These are phyloP conservation scores for Xestia xanthographa DNA, from an alignment of 2,888 invertebrate species.

Conservation along the genomic window DNA sequence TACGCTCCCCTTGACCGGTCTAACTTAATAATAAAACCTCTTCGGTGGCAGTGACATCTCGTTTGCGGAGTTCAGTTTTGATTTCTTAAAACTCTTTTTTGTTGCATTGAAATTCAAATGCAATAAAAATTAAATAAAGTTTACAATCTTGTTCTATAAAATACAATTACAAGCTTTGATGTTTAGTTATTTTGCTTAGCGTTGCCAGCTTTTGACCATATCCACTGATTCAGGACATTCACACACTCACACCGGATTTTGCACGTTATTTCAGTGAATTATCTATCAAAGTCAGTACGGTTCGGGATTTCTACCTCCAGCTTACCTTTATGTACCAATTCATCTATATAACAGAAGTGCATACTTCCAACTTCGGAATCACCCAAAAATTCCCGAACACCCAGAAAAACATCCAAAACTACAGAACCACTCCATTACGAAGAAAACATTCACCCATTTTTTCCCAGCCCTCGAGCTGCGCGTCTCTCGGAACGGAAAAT, in stretches of 20 bases:
- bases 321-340: not conserved
- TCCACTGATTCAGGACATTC: not conserved
- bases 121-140: not conserved
- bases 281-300: not conserved
- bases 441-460: constrained; percentile 66
- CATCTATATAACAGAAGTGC: not conserved
- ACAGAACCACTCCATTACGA: constrained; percentile 64
- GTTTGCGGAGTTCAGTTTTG: constrained; percentile 77
- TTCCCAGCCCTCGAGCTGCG: constrained; percentile 59
- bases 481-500: constrained; percentile 77
- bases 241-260: not conserved
- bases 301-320: not conserved
- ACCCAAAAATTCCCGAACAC: constrained; percentile 33
- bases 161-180: not conserved
- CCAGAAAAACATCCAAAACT: constrained; percentile 48
- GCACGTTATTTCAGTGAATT: not conserved
- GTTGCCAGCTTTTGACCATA: not conserved
- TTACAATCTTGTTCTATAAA: not conserved
- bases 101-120: constrained; percentile 12
- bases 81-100: constrained; percentile 55
- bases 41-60: constrained; percentile 81
- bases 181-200: not conserved
- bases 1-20: constrained; percentile 79
- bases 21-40: constrained; percentile 89
- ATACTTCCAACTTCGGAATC: constrained; percentile 4